Evolutionary conservation across 2,113 vertebrate genomes (phyloP).

Genomic region (Forbesichthys agassizii): DNA sequence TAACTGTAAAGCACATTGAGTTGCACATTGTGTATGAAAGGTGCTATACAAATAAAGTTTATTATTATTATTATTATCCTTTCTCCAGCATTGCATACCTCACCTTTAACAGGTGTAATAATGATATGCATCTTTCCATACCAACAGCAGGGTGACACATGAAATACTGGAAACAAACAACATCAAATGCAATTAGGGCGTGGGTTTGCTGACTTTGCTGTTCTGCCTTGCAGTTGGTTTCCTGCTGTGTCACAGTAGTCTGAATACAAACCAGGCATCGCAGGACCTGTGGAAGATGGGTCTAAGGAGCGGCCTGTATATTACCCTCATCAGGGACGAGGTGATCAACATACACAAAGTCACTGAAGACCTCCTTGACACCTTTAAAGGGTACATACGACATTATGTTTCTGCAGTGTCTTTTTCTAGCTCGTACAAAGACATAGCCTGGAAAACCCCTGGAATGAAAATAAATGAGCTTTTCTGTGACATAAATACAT

Average conservation of each 20-base stretch:
- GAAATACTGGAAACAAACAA: not conserved
- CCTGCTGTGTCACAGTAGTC: slow-evolving; percentile 86
- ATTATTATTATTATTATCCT: too few species aligned
- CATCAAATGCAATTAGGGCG: not conserved
- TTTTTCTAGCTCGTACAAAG: not conserved
- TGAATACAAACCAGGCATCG: slow-evolving; percentile 76
- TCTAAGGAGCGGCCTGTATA: slow-evolving; percentile 83
- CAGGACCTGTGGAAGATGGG: slow-evolving; percentile 88
- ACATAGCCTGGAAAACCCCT: too few species aligned
- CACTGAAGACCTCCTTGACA: slow-evolving; percentile 83
- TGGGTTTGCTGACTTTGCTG: not conserved
- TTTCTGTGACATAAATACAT: not conserved
- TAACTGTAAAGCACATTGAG: too few species aligned
- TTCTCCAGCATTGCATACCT: too few species aligned
- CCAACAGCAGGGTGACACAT: not conserved
- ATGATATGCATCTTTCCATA: too few species aligned
- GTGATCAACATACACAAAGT: slow-evolving; percentile 86
- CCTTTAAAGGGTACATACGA: slow-evolving; percentile 82
- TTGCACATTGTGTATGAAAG: too few species aligned
- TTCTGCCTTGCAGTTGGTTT: slow-evolving; percentile 82
- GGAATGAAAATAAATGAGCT: not conserved
- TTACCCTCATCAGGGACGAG: slow-evolving; percentile 88
- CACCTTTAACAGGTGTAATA: too few species aligned
- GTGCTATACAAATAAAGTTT: too few species aligned
- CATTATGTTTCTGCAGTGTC: not conserved